Evolutionary conservation across 1,140 invertebrate species (phyloP).

Genomic region (Anagrus nilaparvatae): DNA sequence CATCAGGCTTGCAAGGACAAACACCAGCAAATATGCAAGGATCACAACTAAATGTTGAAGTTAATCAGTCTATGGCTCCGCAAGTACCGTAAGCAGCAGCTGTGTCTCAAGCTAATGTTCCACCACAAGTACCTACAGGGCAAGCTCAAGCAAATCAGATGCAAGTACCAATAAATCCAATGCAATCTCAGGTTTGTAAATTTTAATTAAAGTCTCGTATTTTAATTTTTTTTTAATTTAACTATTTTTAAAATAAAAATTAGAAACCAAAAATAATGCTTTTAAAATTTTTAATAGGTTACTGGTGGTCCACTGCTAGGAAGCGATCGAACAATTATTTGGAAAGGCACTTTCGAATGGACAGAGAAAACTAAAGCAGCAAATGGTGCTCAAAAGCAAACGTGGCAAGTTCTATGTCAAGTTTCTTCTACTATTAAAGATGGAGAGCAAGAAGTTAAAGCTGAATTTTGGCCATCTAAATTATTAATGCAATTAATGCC

Average conservation of each 20-base stretch:
- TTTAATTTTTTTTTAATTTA: too few species aligned
- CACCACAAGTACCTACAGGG: conserved; percentile 23
- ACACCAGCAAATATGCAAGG: conserved; percentile 25
- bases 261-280: too few species aligned
- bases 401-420: conserved; percentile 73
- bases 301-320: too few species aligned
- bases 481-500: conserved; percentile 90
- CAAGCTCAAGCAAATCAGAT: conserved; percentile 28
- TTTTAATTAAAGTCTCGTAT: too few species aligned
- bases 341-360: conserved; percentile 84
- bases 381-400: conserved; percentile 63
- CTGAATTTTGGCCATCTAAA: conserved; percentile 84
- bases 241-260: too few species aligned
- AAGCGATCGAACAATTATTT: conserved; percentile 65
- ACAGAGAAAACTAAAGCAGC: conserved; percentile 70
- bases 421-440: conserved; percentile 68
- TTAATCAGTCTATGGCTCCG: conserved; percentile 29
- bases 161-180: too few species aligned
- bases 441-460: conserved; percentile 81
- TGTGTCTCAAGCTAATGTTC: conserved; percentile 27
- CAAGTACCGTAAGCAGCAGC: conserved; percentile 36
- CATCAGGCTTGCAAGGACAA: conserved; percentile 32
- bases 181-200: too few species aligned
- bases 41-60: conserved; percentile 31
- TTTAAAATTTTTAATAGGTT: too few species aligned